Evolutionary conservation across 2,113 vertebrate genomes (phyloP).

Genomic region (Notothenia rossii): DNA sequence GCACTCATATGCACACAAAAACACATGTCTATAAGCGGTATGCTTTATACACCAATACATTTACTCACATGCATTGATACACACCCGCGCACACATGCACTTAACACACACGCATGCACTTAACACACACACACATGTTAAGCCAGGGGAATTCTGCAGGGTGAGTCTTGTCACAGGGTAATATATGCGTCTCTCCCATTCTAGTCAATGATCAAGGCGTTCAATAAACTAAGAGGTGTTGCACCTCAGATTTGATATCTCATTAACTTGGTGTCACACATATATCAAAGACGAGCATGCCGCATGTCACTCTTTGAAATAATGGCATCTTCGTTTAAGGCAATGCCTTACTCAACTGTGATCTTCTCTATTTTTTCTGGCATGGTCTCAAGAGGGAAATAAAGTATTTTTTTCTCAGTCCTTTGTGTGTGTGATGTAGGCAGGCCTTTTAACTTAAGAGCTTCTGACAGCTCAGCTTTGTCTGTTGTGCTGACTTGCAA

Average conservation of each 20-base stretch:
- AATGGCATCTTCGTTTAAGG: constrained; percentile 34
- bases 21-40: neutral
- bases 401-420: neutral
- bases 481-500: constrained; percentile 22
- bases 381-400: neutral
- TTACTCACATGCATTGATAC: neutral
- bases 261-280: constrained; percentile 67
- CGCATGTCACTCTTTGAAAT: constrained; percentile 47
- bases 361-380: constrained; percentile 25
- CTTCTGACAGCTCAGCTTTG: constrained; percentile 15
- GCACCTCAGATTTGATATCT: constrained; percentile 55
- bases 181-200: constrained; percentile 42
- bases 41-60: neutral
- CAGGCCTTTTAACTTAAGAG: neutral
- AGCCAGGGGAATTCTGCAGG: neutral
- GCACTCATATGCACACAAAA: constrained; percentile 3
- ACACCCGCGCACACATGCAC: too few species aligned
- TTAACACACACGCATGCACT: too few species aligned
- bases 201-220: constrained; percentile 60
- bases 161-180: constrained; percentile 32
- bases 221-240: constrained; percentile 57
- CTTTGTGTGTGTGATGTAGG: neutral
- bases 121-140: neutral
- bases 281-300: constrained; percentile 43
- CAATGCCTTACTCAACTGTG: constrained; percentile 1